A percentile compares a stretch with the other conserved stretches of the same genome.
These are phyloP conservation scores for Zosterops lateralis DNA, from an alignment of 2,113 vertebrate species.

Conservation along the genomic window DNA sequence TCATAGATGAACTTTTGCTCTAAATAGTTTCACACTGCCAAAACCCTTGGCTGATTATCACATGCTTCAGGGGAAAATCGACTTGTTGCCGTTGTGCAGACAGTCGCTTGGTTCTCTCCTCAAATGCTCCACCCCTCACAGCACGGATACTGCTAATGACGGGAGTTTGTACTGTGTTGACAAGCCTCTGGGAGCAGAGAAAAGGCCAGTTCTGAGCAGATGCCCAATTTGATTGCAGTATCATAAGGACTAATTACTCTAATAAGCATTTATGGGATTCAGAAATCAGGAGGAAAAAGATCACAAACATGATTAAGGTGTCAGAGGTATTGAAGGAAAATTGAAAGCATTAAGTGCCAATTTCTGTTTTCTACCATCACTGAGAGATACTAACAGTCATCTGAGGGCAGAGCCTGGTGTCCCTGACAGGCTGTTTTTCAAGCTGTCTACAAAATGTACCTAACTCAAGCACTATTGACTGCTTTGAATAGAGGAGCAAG, in stretches of 20 bases:
- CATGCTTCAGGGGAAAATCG: background rate
- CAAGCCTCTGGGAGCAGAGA: background rate
- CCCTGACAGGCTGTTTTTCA: background rate
- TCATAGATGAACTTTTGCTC: background rate
- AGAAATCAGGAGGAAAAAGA: constrained; percentile 4
- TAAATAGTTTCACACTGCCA: background rate
- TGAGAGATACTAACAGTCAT: background rate
- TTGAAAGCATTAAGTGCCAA: constrained; percentile 1
- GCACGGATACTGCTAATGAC: background rate
- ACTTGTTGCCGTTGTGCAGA: background rate
- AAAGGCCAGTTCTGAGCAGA: constrained; percentile 41
- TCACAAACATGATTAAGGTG: constrained; percentile 27
- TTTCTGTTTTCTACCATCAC: background rate
- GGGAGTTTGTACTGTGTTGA: background rate
- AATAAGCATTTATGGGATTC: constrained; percentile 22
- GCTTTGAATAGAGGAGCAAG: background rate
- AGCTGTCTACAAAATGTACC: background rate
- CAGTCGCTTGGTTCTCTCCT: background rate
- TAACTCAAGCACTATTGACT: background rate
- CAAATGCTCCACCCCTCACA: background rate
- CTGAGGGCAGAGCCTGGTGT: background rate
- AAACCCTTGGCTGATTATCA: background rate
- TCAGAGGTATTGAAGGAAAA: constrained; percentile 26
- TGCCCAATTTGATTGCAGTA: background rate
- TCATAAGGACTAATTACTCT: constrained; percentile 38